phyloP scores from a whole-genome alignment of 2,113 vertebrate species.

The Etheostoma spectabile region DNA sequence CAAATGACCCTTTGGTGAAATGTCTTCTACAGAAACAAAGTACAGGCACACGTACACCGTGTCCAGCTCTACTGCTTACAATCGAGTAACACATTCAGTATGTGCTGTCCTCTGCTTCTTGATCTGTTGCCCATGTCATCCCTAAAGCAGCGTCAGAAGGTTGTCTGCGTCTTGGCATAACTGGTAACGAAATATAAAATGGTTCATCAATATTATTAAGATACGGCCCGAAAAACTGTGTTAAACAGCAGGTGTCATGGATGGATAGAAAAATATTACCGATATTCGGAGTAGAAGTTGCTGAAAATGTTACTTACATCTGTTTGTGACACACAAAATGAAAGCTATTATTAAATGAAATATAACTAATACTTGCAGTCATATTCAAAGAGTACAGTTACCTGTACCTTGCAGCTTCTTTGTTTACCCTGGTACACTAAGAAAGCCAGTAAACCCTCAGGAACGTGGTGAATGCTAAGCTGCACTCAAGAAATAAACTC shows the following conservation, averaged over 20 bases:
- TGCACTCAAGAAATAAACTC: constrained; percentile 30
- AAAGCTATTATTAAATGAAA: neutral
- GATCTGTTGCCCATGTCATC: neutral
- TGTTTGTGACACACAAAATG: neutral
- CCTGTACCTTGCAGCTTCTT: neutral
- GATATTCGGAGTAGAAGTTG: neutral
- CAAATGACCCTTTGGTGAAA: neutral
- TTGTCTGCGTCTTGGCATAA: constrained; percentile 10
- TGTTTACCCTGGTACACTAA: constrained; percentile 14
- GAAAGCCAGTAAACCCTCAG: constrained; percentile 18
- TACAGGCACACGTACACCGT: neutral
- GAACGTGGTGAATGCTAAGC: constrained; percentile 24
- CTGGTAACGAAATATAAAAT: constrained; percentile 1
- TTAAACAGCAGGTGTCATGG: neutral
- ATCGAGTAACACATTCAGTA: constrained; percentile 47
- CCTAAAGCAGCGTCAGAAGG: constrained; percentile 48
- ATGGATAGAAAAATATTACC: constrained; percentile 3
- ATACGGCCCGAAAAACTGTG: neutral
- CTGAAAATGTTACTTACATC: neutral
- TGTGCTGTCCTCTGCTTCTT: neutral
- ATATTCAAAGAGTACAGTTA: neutral
- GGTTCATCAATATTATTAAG: neutral
- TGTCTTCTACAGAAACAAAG: neutral
- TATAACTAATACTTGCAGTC: accelerated
- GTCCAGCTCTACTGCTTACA: constrained; percentile 29